Percentiles rank a stretch among this genome's conserved stretches.
phyloP scores from a whole-genome alignment of 64 coral and sea anemone species.

The Stylophora pistillata region DNA sequence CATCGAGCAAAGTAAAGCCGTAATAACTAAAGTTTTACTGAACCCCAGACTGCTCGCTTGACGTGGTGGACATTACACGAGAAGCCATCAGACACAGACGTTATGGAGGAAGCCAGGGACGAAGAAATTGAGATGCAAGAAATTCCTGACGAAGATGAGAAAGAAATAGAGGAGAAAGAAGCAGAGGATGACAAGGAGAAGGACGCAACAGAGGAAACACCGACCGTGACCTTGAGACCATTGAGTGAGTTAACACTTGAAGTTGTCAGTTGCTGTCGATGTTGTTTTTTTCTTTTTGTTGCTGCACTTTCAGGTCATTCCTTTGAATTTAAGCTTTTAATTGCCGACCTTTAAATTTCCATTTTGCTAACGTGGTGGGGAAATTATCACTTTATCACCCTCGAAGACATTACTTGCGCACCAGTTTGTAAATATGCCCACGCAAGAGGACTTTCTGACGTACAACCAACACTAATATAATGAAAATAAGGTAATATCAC shows the following conservation, averaged over 20 bases:
- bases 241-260: constrained; percentile 13
- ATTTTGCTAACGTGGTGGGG: no score
- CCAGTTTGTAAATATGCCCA: no score
- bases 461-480: no score
- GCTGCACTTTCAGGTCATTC: background rate
- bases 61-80: constrained; percentile 95
- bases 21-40: background rate
- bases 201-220: constrained; percentile 16
- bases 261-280: no score
- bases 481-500: no score
- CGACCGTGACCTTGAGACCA: background rate
- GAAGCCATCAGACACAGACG: constrained; percentile 41
- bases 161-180: constrained; percentile 15
- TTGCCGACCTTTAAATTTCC: no score
- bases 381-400: no score
- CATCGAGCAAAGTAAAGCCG: no score
- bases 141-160: background rate
- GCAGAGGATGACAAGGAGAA: constrained; percentile 11
- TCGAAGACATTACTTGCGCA: no score
- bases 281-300: no score
- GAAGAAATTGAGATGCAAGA: constrained; percentile 59
- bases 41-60: constrained; percentile 72
- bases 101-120: constrained; percentile 64
- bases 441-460: no score
- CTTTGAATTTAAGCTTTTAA: background rate